Percentiles rank a stretch among this genome's conserved stretches.
Conservation (phyloP, 2,797 vertebrate species). For the Atherinosoma microstoma region DNA sequence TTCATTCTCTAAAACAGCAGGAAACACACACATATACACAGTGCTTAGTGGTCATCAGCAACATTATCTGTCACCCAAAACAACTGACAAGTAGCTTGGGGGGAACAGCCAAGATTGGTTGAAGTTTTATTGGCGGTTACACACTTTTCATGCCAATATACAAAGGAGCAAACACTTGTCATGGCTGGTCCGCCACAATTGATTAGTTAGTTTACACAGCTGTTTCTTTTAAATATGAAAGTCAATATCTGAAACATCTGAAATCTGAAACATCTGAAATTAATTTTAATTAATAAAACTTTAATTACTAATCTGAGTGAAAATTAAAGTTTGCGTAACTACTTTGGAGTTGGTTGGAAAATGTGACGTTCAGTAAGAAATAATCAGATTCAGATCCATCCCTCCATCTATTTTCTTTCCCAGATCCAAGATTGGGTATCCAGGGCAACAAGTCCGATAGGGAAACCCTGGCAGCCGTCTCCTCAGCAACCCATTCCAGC, state of each 20-base stretch:
- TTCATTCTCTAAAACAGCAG: constrained; percentile 85
- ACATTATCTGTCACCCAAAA: background rate
- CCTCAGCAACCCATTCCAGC: background rate
- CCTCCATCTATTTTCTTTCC: no score
- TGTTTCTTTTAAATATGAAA: background rate
- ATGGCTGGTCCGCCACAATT: constrained; percentile 26
- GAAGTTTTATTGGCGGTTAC: constrained; percentile 18
- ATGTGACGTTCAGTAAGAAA: background rate
- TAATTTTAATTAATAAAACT: no score
- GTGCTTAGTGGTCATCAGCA: background rate
- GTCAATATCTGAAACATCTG: background rate
- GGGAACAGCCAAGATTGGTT: constrained; percentile 1
- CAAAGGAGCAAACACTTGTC: constrained; percentile 41
- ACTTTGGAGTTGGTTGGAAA: no score
- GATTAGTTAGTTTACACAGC: background rate
- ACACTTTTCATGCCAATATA: constrained; percentile 38
- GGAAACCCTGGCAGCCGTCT: no score
- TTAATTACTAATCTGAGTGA: no score
- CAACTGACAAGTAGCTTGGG: background rate
- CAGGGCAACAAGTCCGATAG: no score
- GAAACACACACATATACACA: constrained; percentile 16
- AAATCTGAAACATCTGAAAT: no score
- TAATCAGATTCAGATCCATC: background rate
- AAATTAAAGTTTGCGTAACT: no score
- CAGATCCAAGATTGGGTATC: no score